Base-by-base conservation (phyloP, 1,140 invertebrate genomes). In the Heliconius congener region DNA sequence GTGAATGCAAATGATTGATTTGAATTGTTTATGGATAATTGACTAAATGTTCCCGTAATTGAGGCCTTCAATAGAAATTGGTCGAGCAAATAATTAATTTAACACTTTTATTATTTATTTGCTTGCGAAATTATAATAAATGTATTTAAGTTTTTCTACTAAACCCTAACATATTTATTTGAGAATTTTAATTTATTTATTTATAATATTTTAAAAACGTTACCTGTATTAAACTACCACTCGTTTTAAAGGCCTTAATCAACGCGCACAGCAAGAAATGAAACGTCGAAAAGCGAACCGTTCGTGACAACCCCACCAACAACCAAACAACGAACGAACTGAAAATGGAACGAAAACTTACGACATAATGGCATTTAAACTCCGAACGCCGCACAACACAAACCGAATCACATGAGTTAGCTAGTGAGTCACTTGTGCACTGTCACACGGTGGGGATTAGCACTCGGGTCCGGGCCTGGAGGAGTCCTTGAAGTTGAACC, bases 311-410 rank as follows among this genome's bases (percentile, higher is more conserved):
- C 82, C 80, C 71, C n/a, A n/a, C 18, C 37, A 71, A 30, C 34
- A 71, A 27, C 83, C 86, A 78, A 72, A 77, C 39, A 78, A 83
- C 74, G 76, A 80, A 89, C 88, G 86, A 90, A 86, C 77, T 82
- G 88, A 85, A 85, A 83, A 80, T 55, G 71, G 87, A 94, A 93
- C 88, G 82, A 88, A 93, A 94, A 95, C 94, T 95, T 93, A 95
- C 94, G 93, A 94, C 91, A 94, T 94, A 94, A 95, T 94, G 93
- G 93, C 93, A 94, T 92, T 90, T 86, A 82, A 77, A 84, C 76
- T 71, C 80, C 77, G 77, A n/a, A 66, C 50, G 50, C 71, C 30
- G 66, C 23, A 71, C 72, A 73, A 50, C 71, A 72, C 37, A 72
- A 39, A 72, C 71, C 70, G 70, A 71, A 71, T 71, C 71, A 72